A percentile compares a stretch with the other conserved stretches of the same genome.
These are phyloP conservation scores for Metallyticus violacea DNA, from an alignment of 2,888 invertebrate species.

Conservation along the genomic window DNA sequence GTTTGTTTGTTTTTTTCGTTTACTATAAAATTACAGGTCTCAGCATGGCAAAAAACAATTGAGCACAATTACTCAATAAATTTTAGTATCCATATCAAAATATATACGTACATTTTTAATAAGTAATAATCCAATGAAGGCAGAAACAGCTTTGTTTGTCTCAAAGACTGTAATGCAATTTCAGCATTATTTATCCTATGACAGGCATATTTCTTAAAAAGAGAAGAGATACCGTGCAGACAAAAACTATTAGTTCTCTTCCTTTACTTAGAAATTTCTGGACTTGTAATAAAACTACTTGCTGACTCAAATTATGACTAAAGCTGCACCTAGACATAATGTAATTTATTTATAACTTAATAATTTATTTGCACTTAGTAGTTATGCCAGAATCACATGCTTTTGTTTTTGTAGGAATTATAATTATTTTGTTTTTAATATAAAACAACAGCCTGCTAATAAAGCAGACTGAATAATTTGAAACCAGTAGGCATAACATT, in stretches of 20 bases:
- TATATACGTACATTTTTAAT: too few species aligned
- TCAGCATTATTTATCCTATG: not conserved
- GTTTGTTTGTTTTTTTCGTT: too few species aligned
- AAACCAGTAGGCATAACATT: too few species aligned
- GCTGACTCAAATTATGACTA: not conserved
- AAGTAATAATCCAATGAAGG: not conserved
- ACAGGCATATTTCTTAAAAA: not conserved
- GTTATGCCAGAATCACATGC: not conserved
- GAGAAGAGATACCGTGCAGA: not conserved
- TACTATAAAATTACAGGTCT: too few species aligned
- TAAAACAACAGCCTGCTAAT: not conserved
- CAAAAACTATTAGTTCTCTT: not conserved
- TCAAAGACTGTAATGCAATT: not conserved
- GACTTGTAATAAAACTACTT: not conserved
- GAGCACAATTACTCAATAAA: too few species aligned
- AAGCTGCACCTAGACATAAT: not conserved
- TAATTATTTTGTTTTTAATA: not conserved
- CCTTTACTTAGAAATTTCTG: not conserved
- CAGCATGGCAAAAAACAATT: too few species aligned
- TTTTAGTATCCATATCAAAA: too few species aligned
- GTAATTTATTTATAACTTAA: constrained; percentile 23
- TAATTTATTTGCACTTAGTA: constrained; percentile 20
- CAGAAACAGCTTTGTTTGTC: not conserved
- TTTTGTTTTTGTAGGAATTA: not conserved
- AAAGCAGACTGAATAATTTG: too few species aligned